These are phyloP conservation scores for Gadopsis bispinosus DNA, from an alignment of 2,797 vertebrate genomes.

Conservation along the genomic window DNA sequence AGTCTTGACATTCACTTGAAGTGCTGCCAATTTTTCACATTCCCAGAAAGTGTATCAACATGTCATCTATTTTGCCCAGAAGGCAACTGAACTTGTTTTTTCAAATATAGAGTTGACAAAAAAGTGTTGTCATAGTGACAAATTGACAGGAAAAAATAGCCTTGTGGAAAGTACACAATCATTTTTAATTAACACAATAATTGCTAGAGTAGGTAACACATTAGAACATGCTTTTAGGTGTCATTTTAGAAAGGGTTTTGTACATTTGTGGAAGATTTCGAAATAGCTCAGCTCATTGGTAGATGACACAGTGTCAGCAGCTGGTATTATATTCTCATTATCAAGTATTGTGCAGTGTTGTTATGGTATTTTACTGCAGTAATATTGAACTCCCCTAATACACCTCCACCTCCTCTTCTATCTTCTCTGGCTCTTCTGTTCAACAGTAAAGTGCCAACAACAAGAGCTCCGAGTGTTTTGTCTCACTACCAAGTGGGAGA, in stretches of 20 bases:
- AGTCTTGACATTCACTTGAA: background rate
- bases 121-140: background rate
- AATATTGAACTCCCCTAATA: background rate
- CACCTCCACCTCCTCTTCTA: conserved; percentile 20
- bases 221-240: conserved; percentile 15
- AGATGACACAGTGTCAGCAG: conserved; percentile 23
- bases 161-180: background rate
- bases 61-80: conserved; percentile 1
- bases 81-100: conserved; percentile 13
- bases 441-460: conserved; percentile 44
- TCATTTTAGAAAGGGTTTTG: background rate
- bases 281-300: conserved; percentile 4
- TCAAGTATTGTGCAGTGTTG: conserved; percentile 8
- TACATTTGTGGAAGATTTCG: background rate
- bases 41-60: background rate
- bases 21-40: background rate
- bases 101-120: background rate
- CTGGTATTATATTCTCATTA: background rate
- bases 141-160: background rate
- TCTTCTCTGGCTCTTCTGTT: conserved; percentile 31
- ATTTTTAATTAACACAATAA: background rate
- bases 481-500: conserved; percentile 48
- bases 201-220: background rate
- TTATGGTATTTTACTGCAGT: conserved; percentile 28
- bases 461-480: conserved; percentile 46